phyloP scores from a whole-genome alignment of 2,888 invertebrate genomes.

The Nemotelus nigrinus region DNA sequence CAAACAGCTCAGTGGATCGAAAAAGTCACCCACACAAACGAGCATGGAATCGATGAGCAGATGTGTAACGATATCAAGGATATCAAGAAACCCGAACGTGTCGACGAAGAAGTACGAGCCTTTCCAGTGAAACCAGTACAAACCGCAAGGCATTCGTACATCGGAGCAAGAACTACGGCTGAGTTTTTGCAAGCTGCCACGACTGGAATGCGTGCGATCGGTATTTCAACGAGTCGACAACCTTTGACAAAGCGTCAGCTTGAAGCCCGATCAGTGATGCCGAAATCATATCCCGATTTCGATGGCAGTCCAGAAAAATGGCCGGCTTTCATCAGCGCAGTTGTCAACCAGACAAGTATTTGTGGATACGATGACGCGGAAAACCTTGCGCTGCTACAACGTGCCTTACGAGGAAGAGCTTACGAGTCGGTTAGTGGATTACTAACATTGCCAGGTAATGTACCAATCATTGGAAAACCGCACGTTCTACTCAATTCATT shows the following conservation, averaged over 20 bases:
- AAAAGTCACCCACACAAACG: background rate
- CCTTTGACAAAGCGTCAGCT: no score
- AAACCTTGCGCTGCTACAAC: background rate
- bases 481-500: no score
- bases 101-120: background rate
- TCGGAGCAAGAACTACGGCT: background rate
- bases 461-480: no score
- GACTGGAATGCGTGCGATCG: conserved; percentile 1
- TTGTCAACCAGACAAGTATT: background rate
- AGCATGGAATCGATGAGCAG: no score
- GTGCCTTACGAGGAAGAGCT: background rate
- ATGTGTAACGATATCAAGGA: background rate
- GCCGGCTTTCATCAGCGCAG: no score
- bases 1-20: background rate
- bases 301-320: no score
- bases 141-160: background rate
- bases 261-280: no score
- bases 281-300: no score
- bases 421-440: conserved; percentile 1
- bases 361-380: background rate
- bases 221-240: no score
- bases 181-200: background rate
- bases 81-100: background rate
- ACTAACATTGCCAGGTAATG: no score
- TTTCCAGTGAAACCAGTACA: background rate